Conservation (phyloP, 2,888 invertebrate genomes). For the Dynastes hyllus region DNA sequence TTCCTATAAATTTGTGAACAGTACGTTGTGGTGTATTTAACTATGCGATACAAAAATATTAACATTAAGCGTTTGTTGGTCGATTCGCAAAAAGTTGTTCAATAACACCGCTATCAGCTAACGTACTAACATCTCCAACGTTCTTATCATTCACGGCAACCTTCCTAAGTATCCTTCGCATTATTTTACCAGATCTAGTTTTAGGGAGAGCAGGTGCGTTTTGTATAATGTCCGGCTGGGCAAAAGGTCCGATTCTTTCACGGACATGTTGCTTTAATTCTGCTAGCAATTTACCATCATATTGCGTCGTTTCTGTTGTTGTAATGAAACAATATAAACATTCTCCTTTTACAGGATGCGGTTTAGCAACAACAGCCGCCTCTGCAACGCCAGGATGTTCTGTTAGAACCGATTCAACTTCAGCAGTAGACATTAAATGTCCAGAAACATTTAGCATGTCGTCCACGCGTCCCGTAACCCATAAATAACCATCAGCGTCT, state of each 20-base stretch:
- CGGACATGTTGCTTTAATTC: conserved; percentile 88
- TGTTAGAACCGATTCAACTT: conserved; percentile 88
- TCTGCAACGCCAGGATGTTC: conserved; percentile 90
- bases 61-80: conserved; percentile 69
- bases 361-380: conserved; percentile 96
- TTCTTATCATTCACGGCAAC: conserved; percentile 91
- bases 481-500: conserved; percentile 95
- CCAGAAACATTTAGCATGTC: conserved; percentile 99
- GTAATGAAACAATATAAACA: conserved; percentile 98
- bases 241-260: conserved; percentile 95
- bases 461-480: conserved; percentile 98
- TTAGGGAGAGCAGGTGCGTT: conserved; percentile 96
- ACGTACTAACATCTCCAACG: conserved; percentile 94
- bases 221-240: conserved; percentile 95
- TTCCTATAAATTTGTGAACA: no score
- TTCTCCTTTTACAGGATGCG: conserved; percentile 96
- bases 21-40: background rate
- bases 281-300: conserved; percentile 80
- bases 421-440: conserved; percentile 97
- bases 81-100: conserved; percentile 84
- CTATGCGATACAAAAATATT: background rate
- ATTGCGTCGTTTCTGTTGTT: conserved; percentile 83
- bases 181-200: conserved; percentile 98
- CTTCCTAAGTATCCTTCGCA: conserved; percentile 95
- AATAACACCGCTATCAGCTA: conserved; percentile 94